Evolutionary conservation across 1,140 invertebrate species (phyloP).

Genomic region (Drosophila setifemur): DNA sequence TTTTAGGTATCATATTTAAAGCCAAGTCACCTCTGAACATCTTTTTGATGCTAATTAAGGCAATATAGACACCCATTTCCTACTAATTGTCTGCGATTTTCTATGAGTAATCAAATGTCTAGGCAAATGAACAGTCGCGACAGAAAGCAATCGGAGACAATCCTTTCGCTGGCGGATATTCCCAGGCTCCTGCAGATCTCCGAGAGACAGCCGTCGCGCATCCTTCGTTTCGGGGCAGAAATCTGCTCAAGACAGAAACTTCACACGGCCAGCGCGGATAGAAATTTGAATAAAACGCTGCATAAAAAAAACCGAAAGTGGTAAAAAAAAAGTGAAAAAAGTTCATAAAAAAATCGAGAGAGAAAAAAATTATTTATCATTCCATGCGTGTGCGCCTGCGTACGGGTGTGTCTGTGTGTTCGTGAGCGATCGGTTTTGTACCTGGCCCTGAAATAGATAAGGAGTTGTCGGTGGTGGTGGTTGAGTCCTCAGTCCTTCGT

Average conservation of each 20-base stretch:
- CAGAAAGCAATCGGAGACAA: conserved; percentile 7
- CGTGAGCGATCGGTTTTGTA: conserved; percentile 46
- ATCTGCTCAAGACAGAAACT: conserved; percentile 55
- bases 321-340: conserved; percentile 81
- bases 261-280: conserved; percentile 58
- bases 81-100: conserved; percentile 8
- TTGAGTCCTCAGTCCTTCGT: conserved; percentile 42
- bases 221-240: conserved; percentile 51
- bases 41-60: conserved; percentile 14
- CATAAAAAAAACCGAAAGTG: conserved; percentile 72
- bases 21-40: too few species aligned
- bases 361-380: conserved; percentile 77
- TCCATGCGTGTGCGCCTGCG: conserved; percentile 36
- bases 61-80: conserved; percentile 20
- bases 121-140: conserved; percentile 31
- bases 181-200: conserved; percentile 55
- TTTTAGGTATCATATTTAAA: too few species aligned
- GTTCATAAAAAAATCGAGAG: conserved; percentile 48
- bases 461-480: conserved; percentile 63
- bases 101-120: conserved; percentile 36
- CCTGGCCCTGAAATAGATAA: conserved; percentile 72
- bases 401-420: conserved; percentile 25
- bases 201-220: conserved; percentile 35
- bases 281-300: conserved; percentile 74
- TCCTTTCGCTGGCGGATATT: conserved; percentile 57